Percentiles rank a stretch among this genome's conserved stretches.
phyloP scores from a whole-genome alignment of 2,888 invertebrate species.

The Mayetiola destructor region DNA sequence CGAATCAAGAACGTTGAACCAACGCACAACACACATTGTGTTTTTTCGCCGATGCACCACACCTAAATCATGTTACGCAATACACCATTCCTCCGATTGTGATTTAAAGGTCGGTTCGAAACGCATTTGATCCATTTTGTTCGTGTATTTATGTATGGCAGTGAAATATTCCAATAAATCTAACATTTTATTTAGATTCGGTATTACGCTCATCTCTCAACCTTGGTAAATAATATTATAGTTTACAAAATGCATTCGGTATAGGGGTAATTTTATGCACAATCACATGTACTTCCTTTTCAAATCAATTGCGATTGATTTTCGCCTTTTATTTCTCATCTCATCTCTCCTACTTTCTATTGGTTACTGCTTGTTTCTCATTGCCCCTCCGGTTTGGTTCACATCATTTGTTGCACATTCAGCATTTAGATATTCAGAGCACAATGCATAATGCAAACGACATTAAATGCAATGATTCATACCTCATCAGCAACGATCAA shows the following conservation, averaged over 20 bases:
- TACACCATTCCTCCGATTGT: conserved; percentile 3
- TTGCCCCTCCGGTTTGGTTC: no score
- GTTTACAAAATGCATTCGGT: no score
- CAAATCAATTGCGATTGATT: neutral
- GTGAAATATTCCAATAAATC: no score
- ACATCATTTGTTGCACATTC: neutral
- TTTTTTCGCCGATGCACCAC: no score
- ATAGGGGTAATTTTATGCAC: conserved; percentile 13
- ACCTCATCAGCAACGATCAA: conserved; percentile 8
- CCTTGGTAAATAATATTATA: no score
- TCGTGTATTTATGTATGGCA: conserved; percentile 1
- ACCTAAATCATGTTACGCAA: conserved; percentile 10
- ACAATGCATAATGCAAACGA: neutral
- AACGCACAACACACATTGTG: conserved; percentile 1
- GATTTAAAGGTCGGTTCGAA: neutral
- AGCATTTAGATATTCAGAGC: no score
- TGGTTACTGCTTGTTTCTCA: no score
- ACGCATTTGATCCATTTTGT: neutral
- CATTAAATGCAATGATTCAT: neutral
- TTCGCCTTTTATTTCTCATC: neutral
- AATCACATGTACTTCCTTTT: neutral
- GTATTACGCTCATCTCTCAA: no score
- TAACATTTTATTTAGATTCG: no score
- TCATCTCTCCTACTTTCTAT: no score
- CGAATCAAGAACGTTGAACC: neutral